phyloP scores from a whole-genome alignment of 2,113 vertebrate species.

The Vicugna pacos region DNA sequence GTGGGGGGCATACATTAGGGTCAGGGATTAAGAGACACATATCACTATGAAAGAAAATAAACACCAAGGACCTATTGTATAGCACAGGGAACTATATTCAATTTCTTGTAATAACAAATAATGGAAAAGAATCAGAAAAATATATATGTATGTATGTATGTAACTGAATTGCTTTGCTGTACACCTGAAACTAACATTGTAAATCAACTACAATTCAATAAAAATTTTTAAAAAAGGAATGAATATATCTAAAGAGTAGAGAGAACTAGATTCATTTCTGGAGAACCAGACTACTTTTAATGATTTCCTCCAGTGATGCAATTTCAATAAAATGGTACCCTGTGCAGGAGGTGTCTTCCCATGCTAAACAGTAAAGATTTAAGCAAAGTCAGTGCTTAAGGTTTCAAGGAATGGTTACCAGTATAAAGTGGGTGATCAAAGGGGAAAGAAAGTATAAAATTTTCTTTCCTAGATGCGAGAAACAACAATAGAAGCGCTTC shows the following conservation, averaged over 20 bases:
- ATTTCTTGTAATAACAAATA: too few relatives aligned
- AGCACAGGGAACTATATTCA: too few relatives aligned
- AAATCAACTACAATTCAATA: too few relatives aligned
- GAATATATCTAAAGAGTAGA: background rate
- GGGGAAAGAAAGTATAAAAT: background rate
- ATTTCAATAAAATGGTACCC: background rate
- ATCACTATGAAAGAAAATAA: too few relatives aligned
- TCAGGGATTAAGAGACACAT: too few relatives aligned
- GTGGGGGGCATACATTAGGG: too few relatives aligned
- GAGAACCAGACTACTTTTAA: conserved; percentile 1
- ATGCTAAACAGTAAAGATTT: background rate
- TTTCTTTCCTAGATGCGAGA: background rate
- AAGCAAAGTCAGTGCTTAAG: background rate
- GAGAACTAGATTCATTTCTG: background rate
- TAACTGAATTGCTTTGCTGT: too few relatives aligned
- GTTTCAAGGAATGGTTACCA: background rate
- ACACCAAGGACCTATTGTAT: too few relatives aligned
- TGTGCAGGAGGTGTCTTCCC: background rate
- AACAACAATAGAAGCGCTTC: background rate
- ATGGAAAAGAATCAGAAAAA: too few relatives aligned
- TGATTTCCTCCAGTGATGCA: background rate
- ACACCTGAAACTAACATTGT: too few relatives aligned
- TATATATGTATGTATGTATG: too few relatives aligned
- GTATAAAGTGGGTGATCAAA: background rate
- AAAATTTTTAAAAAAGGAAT: background rate